A percentile compares a stretch with the other conserved stretches of the same genome.
Conservation (phyloP, 2,797 vertebrate genomes). For the Mus minutoides region DNA sequence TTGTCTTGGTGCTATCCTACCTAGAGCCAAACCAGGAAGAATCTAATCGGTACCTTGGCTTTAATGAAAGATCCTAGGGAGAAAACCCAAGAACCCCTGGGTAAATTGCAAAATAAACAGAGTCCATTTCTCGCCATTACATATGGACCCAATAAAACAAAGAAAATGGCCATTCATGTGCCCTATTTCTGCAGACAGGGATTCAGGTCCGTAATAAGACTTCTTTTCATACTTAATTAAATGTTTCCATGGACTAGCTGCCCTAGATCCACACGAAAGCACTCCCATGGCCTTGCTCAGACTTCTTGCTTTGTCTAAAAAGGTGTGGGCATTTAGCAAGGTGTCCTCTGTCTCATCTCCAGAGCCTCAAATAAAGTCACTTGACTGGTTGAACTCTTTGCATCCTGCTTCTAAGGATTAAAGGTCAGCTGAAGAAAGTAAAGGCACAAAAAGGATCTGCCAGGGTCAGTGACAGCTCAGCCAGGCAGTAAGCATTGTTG, state of each 20-base stretch:
- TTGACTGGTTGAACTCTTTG: conserved; percentile 49
- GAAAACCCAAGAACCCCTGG: background rate
- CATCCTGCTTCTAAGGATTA: conserved; percentile 65
- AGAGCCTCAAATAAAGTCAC: conserved; percentile 37
- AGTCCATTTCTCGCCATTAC: background rate
- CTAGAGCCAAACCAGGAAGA: background rate
- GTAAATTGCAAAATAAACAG: background rate
- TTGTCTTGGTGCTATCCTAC: background rate
- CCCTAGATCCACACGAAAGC: background rate
- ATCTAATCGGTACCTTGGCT: background rate
- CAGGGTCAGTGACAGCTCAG: conserved; percentile 17
- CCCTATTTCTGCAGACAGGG: background rate
- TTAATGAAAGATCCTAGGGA: background rate
- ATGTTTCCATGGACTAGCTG: background rate
- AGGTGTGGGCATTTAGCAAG: background rate
- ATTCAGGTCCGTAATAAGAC: background rate
- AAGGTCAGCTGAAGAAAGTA: conserved; percentile 67
- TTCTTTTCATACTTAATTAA: background rate
- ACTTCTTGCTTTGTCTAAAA: conserved; percentile 33
- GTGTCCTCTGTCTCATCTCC: background rate
- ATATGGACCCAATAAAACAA: conserved; percentile 40
- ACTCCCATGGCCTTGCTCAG: background rate
- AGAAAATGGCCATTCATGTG: background rate
- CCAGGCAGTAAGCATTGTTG: conserved; percentile 20
- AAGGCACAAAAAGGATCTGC: conserved; percentile 57